phyloP scores from a whole-genome alignment of 2,113 vertebrate genomes.

The Pterocles gutturalis region DNA sequence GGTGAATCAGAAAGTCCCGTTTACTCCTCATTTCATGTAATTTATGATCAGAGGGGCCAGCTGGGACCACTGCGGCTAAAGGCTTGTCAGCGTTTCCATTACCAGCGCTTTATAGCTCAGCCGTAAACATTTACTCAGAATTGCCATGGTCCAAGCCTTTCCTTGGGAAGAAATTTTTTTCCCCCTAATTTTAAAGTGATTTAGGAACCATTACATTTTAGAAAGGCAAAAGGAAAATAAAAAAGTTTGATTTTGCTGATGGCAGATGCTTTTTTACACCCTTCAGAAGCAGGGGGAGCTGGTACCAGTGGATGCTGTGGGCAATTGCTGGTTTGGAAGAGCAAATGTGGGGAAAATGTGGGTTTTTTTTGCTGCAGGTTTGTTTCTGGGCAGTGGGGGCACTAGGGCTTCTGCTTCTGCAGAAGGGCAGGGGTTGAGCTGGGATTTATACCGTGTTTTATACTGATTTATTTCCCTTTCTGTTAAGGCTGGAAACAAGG shows the following conservation, averaged over 20 bases:
- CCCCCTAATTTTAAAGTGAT: background rate
- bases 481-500: background rate
- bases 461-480: background rate
- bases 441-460: fast-evolving
- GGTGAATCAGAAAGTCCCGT: background rate
- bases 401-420: background rate
- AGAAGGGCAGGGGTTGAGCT: background rate
- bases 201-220: background rate
- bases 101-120: background rate
- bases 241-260: background rate
- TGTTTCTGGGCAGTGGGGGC: background rate
- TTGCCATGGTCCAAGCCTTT: background rate
- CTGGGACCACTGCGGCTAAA: background rate
- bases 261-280: background rate
- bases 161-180: background rate
- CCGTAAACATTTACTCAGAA: background rate
- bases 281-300: no score
- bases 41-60: constrained; percentile 17
- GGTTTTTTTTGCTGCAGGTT: background rate
- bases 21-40: background rate
- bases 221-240: background rate
- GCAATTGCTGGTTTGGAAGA: background rate
- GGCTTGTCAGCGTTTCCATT: background rate
- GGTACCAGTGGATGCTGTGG: fast-evolving
- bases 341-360: background rate